Percentiles rank a stretch among this genome's conserved stretches.
phyloP scores from a whole-genome alignment of 2,797 vertebrate genomes.

The Delichon dasypus region DNA sequence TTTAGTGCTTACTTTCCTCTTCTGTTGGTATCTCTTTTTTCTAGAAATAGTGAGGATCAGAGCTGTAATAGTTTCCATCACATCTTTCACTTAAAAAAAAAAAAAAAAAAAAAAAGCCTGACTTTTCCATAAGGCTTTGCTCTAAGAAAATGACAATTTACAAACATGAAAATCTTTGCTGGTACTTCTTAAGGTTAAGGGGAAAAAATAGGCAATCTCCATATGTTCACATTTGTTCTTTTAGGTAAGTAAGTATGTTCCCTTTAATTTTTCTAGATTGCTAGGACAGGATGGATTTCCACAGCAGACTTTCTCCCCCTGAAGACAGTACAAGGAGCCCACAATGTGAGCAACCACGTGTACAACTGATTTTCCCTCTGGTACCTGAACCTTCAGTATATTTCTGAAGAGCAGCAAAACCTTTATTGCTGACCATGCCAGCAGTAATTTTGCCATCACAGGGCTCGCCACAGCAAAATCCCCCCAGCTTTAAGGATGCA shows the following conservation, averaged over 20 bases:
- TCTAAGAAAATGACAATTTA: conserved; percentile 60
- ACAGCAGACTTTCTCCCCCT: not conserved
- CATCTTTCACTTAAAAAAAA: not conserved
- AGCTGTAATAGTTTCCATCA: conserved; percentile 44
- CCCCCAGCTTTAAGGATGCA: not conserved
- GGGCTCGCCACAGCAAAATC: not conserved
- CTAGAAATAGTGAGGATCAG: conserved; percentile 16
- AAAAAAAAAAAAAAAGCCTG: conserved; percentile 10
- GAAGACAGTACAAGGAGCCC: not conserved
- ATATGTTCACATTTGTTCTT: conserved; percentile 48
- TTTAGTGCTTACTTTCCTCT: not conserved
- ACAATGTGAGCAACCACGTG: not conserved
- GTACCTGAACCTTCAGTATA: not conserved
- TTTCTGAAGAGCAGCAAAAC: conserved; percentile 36
- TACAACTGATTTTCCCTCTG: not conserved
- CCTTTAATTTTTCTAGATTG: conserved; percentile 50
- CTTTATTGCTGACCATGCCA: conserved; percentile 2
- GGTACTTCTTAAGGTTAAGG: conserved; percentile 32
- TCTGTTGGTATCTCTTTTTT: not conserved
- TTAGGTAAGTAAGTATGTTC: conserved; percentile 51
- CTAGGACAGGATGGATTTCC: conserved; percentile 20
- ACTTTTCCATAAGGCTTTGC: conserved; percentile 58
- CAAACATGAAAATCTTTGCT: conserved; percentile 36
- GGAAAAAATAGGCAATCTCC: not conserved
- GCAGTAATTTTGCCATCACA: conserved; percentile 34